phyloP scores from a whole-genome alignment of 1,140 invertebrate species.

The Drepana arcuata region DNA sequence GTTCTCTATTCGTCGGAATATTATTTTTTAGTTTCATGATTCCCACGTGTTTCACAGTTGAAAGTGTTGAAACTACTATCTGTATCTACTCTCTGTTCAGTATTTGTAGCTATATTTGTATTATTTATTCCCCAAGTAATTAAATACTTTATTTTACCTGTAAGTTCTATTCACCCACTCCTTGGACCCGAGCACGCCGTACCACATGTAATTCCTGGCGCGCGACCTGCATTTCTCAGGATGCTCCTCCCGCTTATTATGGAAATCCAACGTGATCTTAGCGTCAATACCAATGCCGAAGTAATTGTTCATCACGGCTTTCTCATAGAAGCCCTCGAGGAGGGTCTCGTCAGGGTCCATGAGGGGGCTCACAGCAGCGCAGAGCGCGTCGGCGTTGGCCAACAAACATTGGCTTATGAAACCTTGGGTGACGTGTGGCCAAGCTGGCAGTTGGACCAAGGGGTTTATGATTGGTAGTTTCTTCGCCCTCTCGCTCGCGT shows the following conservation, averaged over 20 bases:
- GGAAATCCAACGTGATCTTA: slow-evolving; percentile 98
- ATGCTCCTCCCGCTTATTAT: slow-evolving; percentile 97
- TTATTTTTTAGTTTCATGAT: too few species aligned
- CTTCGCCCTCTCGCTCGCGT: slow-evolving; percentile 72
- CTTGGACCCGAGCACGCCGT: slow-evolving; percentile 95
- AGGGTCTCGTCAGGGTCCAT: slow-evolving; percentile 94
- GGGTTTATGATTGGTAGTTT: slow-evolving; percentile 93
- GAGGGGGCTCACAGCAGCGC: slow-evolving; percentile 93
- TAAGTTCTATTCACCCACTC: slow-evolving; percentile 93
- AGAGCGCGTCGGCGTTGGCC: slow-evolving; percentile 96
- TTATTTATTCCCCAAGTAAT: too few species aligned
- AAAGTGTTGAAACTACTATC: too few species aligned
- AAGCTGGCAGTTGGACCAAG: slow-evolving; percentile 85
- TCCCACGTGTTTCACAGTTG: too few species aligned
- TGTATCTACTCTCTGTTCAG: too few species aligned
- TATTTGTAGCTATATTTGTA: too few species aligned
- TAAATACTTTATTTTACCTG: slow-evolving; percentile 69
- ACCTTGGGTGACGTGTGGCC: slow-evolving; percentile 80
- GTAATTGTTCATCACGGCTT: slow-evolving; percentile 99
- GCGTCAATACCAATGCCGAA: slow-evolving; percentile 99
- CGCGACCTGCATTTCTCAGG: slow-evolving; percentile 96
- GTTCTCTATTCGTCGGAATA: too few species aligned
- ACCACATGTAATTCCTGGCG: slow-evolving; percentile 98
- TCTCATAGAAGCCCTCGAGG: slow-evolving; percentile 93
- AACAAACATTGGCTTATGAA: slow-evolving; percentile 81